These are phyloP conservation scores for Eristalinus sepulchralis DNA, from an alignment of 2,888 invertebrate genomes.

Conservation along the genomic window DNA sequence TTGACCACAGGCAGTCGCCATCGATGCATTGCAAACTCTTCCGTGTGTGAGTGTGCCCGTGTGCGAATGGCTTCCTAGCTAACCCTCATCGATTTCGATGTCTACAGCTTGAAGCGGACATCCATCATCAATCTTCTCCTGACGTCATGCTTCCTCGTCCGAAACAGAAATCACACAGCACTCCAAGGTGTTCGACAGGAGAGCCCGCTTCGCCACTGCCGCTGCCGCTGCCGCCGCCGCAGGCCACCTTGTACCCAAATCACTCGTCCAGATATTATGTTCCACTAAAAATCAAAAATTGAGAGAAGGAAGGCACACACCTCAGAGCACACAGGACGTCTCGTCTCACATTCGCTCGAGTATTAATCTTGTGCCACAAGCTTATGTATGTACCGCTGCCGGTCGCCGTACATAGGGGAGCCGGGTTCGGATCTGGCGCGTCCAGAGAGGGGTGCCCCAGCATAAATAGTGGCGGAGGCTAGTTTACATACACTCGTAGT, in stretches of 20 bases:
- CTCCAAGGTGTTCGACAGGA: neutral
- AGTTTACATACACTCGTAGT: conserved; percentile 16
- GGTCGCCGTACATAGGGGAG: conserved; percentile 30
- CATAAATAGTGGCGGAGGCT: conserved; percentile 35
- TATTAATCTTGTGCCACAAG: conserved; percentile 51
- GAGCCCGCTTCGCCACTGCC: too few relatives aligned
- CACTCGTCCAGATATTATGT: conserved; percentile 29
- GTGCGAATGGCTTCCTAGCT: neutral
- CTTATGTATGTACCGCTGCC: conserved; percentile 53
- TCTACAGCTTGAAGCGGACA: neutral
- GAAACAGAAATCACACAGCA: neutral
- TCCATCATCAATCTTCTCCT: neutral
- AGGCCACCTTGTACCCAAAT: conserved; percentile 10
- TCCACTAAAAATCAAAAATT: conserved; percentile 59
- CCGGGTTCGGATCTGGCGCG: conserved; percentile 5
- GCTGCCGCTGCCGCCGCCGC: neutral
- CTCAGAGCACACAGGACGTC: conserved; percentile 19
- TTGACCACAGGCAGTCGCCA: neutral
- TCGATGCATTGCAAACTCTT: neutral
- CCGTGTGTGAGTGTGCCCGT: neutral
- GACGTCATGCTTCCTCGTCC: neutral
- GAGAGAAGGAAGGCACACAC: conserved; percentile 38
- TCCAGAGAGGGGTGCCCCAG: conserved; percentile 39
- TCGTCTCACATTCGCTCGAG: conserved; percentile 15
- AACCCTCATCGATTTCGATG: neutral